Evolutionary conservation across 2,888 invertebrate genomes (phyloP).

Genomic region (Ptychoptera contaminata): DNA sequence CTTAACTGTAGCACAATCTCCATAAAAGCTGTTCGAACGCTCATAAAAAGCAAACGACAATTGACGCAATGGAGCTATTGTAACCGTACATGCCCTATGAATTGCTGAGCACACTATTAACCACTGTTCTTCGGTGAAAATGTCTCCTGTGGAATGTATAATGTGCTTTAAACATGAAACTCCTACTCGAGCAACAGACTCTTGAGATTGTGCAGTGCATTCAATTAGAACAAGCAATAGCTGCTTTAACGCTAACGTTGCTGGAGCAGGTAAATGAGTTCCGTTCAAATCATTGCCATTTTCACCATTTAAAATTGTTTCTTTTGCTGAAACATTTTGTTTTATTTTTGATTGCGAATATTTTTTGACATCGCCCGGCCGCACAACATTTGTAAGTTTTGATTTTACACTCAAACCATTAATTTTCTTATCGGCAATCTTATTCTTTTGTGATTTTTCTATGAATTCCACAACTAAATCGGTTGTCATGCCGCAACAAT

Average conservation of each 20-base stretch:
- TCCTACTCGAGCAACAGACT: constrained; percentile 78
- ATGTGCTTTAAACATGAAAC: constrained; percentile 83
- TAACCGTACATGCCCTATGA: constrained; percentile 71
- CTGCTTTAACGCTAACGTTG: constrained; percentile 72
- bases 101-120: constrained; percentile 67
- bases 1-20: constrained; percentile 81
- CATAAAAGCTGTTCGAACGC: constrained; percentile 88
- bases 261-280: constrained; percentile 39
- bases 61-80: constrained; percentile 73
- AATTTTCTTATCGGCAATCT: constrained; percentile 19
- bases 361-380: constrained; percentile 26
- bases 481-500: constrained; percentile 84
- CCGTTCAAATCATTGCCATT: constrained; percentile 11
- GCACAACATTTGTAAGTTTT: constrained; percentile 22
- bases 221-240: constrained; percentile 73
- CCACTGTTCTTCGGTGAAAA: constrained; percentile 74
- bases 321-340: constrained; percentile 11
- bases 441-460: constrained; percentile 51
- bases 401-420: constrained; percentile 15
- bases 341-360: constrained; percentile 24
- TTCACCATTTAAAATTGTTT: constrained; percentile 1
- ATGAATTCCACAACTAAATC: constrained; percentile 80
- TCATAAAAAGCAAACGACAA: constrained; percentile 80
- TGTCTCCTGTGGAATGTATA: constrained; percentile 66
- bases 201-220: constrained; percentile 79